Evolutionary conservation across 2,888 invertebrate genomes (phyloP).

Genomic region (Acanthoscelides obtectus): DNA sequence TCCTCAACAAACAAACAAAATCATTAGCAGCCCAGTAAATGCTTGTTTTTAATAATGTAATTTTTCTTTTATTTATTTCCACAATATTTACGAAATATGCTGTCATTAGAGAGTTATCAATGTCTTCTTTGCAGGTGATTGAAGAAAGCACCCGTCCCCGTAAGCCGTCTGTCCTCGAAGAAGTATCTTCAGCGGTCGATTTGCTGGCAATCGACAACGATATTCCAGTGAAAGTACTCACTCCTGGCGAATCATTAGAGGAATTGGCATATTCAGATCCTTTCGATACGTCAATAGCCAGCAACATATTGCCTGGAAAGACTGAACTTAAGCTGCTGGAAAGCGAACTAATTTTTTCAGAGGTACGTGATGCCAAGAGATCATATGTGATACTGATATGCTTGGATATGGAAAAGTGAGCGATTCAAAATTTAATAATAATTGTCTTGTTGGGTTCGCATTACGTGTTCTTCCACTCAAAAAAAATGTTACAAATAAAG

Average conservation of each 20-base stretch:
- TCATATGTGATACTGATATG: too few relatives aligned
- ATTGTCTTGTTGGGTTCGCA: too few relatives aligned
- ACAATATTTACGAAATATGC: too few relatives aligned
- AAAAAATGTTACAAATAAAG: too few relatives aligned
- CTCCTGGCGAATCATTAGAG: constrained; percentile 53
- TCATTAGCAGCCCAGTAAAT: too few relatives aligned
- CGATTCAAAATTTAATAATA: too few relatives aligned
- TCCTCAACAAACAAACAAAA: too few relatives aligned
- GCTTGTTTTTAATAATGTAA: too few relatives aligned
- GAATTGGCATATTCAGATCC: constrained; percentile 61
- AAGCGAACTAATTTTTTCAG: constrained; percentile 62
- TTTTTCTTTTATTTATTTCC: too few relatives aligned
- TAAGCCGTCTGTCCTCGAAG: constrained; percentile 32
- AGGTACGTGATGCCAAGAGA: neutral
- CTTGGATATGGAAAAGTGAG: too few relatives aligned
- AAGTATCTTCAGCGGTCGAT: constrained; percentile 31
- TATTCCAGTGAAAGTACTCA: constrained; percentile 67
- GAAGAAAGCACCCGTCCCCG: constrained; percentile 47
- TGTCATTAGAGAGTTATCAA: too few relatives aligned
- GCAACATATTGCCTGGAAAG: constrained; percentile 69
- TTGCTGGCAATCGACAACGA: constrained; percentile 53
- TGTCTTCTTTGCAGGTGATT: constrained; percentile 12
- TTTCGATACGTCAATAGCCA: constrained; percentile 83
- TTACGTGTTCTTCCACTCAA: too few relatives aligned
- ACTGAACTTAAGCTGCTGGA: constrained; percentile 75